phyloP scores from a whole-genome alignment of 2,113 vertebrate species.

The Boleophthalmus pectinirostris region DNA sequence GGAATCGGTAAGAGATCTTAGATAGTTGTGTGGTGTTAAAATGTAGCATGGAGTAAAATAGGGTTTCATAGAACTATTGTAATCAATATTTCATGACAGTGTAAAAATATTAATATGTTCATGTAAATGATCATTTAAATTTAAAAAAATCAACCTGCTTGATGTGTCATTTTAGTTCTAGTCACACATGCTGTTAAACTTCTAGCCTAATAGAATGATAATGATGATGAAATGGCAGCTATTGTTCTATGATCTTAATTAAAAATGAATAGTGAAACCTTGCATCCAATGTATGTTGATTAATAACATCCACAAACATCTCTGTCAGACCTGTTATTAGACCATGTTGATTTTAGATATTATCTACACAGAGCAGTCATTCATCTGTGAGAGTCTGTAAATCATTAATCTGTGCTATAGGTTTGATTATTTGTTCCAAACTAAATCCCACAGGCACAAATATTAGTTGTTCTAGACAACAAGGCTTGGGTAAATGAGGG shows the following conservation, averaged over 20 bases:
- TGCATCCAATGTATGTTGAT: neutral
- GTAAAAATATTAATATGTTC: no score
- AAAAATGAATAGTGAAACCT: neutral
- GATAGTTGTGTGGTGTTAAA: neutral
- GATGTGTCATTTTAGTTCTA: neutral
- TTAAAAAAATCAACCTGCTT: neutral
- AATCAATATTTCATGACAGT: neutral
- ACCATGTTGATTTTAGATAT: neutral
- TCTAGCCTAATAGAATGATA: neutral
- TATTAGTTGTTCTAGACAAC: neutral
- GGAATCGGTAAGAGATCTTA: constrained; percentile 77
- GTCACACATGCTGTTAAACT: neutral
- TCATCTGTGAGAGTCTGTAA: neutral
- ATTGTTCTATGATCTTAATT: neutral
- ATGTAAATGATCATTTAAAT: neutral
- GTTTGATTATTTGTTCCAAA: neutral
- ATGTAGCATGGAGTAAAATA: neutral
- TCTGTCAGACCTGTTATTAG: neutral
- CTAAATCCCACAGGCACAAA: neutral
- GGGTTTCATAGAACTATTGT: neutral
- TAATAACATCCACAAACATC: neutral
- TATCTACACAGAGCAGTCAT: neutral
- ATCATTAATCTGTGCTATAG: neutral
- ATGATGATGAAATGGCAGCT: neutral
- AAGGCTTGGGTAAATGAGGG: neutral